Percentiles rank a stretch among this genome's conserved stretches.
Evolutionary conservation across 1,140 invertebrate species (phyloP).

Genomic region (Cyclina sinensis): DNA sequence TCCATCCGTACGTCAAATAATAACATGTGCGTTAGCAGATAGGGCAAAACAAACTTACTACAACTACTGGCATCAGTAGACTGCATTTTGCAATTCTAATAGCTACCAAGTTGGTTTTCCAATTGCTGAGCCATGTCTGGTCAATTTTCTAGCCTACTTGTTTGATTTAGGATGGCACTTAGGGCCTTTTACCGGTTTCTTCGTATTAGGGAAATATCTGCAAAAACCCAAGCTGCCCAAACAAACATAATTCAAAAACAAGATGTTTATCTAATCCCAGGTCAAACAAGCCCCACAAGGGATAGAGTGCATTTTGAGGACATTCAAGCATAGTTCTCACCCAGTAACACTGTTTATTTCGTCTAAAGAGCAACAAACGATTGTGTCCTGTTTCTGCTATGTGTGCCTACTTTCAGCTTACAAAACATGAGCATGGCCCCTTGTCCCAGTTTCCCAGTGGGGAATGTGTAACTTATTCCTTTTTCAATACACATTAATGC

Average conservation of each 20-base stretch:
- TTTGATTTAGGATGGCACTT: background rate
- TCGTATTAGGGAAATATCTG: slow-evolving; percentile 7
- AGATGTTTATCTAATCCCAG: background rate
- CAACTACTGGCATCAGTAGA: slow-evolving; percentile 12
- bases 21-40: slow-evolving; percentile 3
- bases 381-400: background rate
- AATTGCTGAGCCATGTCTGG: background rate
- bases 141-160: slow-evolving; percentile 25
- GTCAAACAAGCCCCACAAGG: too few species aligned
- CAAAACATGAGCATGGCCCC: background rate
- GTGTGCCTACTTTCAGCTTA: background rate
- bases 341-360: slow-evolving; percentile 3
- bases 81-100: background rate
- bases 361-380: too few species aligned
- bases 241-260: background rate
- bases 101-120: background rate
- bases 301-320: too few species aligned
- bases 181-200: slow-evolving; percentile 25
- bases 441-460: background rate
- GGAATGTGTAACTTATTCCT: background rate
- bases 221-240: background rate
- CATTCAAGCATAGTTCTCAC: too few species aligned
- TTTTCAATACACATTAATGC: background rate
- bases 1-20: background rate
- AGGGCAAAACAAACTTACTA: background rate